phyloP scores from a whole-genome alignment of 2,888 invertebrate species.

The Euzophera pinguis region DNA sequence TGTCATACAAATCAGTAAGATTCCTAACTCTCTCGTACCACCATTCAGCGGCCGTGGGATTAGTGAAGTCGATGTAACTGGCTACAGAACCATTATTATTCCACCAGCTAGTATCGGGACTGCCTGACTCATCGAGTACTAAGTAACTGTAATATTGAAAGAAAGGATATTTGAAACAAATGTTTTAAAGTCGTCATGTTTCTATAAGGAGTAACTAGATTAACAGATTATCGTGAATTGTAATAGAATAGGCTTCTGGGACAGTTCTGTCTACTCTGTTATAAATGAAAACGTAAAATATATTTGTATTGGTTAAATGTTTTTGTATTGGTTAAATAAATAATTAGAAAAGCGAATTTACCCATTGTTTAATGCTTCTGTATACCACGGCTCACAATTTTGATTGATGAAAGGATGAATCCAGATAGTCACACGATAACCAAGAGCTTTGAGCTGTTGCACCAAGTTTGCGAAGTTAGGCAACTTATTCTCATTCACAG shows the following conservation, averaged over 20 bases:
- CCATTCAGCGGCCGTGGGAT: slow-evolving; percentile 83
- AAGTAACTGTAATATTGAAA: slow-evolving; percentile 54
- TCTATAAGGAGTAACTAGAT: too few relatives aligned
- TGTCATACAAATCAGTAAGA: slow-evolving; percentile 80
- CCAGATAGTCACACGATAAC: slow-evolving; percentile 90
- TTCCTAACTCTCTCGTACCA: slow-evolving; percentile 71
- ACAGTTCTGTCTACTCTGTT: too few relatives aligned
- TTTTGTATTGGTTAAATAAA: too few relatives aligned
- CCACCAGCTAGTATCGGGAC: slow-evolving; percentile 74
- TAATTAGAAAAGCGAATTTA: slow-evolving; percentile 49
- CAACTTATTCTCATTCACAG: slow-evolving; percentile 85
- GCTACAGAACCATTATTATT: slow-evolving; percentile 69
- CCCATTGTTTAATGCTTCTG: slow-evolving; percentile 76
- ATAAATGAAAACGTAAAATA: too few relatives aligned
- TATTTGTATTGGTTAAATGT: too few relatives aligned
- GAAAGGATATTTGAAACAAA: neutral
- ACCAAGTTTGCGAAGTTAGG: slow-evolving; percentile 83
- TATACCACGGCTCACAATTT: slow-evolving; percentile 82
- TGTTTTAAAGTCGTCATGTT: too few relatives aligned
- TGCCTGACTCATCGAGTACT: slow-evolving; percentile 65
- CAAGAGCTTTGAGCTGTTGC: slow-evolving; percentile 78
- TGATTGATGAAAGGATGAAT: slow-evolving; percentile 92
- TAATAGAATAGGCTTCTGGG: too few relatives aligned
- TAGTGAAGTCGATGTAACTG: slow-evolving; percentile 86
- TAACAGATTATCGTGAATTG: too few relatives aligned